Evolutionary conservation across 2,113 vertebrate genomes (phyloP).

Genomic region (Protobothrops mucrosquamatus): DNA sequence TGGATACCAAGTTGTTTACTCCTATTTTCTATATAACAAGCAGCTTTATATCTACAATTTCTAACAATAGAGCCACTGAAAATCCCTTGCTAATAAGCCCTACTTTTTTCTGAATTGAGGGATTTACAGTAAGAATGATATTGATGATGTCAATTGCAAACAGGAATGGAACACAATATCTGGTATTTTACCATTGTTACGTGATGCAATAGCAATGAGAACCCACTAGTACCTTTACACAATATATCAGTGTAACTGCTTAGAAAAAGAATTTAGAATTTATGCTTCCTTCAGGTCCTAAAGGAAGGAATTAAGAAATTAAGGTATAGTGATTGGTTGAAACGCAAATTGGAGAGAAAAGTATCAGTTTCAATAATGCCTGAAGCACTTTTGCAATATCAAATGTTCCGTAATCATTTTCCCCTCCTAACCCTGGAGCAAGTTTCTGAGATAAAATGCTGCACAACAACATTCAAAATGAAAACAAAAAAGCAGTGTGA

Average conservation of each 20-base stretch:
- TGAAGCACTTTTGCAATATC: slow-evolving; percentile 6
- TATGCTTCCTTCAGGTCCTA: too few species aligned
- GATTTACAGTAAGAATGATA: slow-evolving; percentile 14
- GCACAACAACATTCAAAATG: background rate
- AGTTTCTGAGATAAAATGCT: background rate
- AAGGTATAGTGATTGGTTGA: too few species aligned
- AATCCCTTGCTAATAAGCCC: background rate
- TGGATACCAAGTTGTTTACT: background rate
- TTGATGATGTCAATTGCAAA: background rate
- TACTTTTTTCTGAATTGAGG: background rate
- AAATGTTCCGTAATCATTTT: slow-evolving; percentile 10
- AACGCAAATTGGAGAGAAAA: background rate
- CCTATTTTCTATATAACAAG: background rate
- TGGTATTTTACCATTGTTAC: slow-evolving; percentile 8
- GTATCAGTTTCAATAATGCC: background rate
- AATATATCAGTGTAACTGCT: background rate
- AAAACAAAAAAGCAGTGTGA: background rate
- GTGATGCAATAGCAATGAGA: background rate
- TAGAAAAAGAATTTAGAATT: background rate
- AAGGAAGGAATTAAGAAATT: too few species aligned
- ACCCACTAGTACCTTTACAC: background rate
- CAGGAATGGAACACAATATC: slow-evolving; percentile 1
- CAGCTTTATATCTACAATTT: background rate
- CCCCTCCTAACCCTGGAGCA: background rate
- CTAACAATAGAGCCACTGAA: background rate